Evolutionary conservation across 2,113 vertebrate species (phyloP).

Genomic region (Pycnonotus jocosus): DNA sequence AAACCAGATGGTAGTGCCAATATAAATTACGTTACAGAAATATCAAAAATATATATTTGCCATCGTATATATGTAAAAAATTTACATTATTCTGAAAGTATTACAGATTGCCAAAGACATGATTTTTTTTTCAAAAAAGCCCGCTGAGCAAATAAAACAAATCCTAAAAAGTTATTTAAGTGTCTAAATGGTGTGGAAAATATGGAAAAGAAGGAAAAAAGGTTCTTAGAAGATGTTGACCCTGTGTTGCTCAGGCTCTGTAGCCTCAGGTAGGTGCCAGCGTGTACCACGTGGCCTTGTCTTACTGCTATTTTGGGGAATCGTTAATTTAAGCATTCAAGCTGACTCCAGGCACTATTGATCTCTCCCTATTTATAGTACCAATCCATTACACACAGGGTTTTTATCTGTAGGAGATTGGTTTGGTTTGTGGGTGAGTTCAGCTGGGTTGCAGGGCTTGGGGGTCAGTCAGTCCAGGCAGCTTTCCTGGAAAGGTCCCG

Average conservation of each 20-base stretch:
- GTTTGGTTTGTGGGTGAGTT: background rate
- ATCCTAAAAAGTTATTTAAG: background rate
- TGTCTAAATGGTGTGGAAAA: background rate
- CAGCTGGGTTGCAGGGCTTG: fast-evolving
- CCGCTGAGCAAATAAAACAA: background rate
- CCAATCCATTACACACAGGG: background rate
- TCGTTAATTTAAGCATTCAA: background rate
- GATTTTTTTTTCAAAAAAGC: background rate
- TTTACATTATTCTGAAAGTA: background rate
- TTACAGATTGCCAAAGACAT: background rate
- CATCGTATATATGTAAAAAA: background rate
- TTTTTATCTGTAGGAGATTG: background rate
- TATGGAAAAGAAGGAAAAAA: background rate
- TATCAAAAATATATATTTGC: background rate
- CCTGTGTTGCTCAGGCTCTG: fast-evolving
- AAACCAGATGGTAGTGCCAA: background rate
- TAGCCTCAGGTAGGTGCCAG: background rate
- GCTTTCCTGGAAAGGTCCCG: background rate
- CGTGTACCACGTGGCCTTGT: fast-evolving
- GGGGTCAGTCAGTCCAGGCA: background rate
- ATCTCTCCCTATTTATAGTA: background rate
- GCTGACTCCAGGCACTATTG: background rate
- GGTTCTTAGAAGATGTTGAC: background rate
- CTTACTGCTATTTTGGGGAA: background rate
- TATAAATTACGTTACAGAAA: background rate